Percentiles rank a stretch among this genome's conserved stretches.
Evolutionary conservation across 2,113 vertebrate genomes (phyloP).

Genomic region (Solenodon paradoxus): DNA sequence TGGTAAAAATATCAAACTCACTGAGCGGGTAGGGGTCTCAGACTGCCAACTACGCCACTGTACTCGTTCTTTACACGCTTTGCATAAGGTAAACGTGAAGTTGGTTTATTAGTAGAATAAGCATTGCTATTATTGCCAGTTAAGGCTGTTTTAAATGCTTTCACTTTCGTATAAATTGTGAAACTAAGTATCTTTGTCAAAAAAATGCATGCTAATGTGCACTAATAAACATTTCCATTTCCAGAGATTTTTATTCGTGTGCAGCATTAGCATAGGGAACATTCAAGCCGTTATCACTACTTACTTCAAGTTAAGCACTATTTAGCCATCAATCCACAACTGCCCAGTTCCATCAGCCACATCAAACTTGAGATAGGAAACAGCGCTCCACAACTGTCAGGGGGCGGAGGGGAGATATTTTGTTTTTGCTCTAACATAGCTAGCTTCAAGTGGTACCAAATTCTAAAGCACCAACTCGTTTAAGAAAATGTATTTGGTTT

Average conservation of each 20-base stretch:
- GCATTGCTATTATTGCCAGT: background rate
- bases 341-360: background rate
- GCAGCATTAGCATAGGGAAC: background rate
- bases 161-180: background rate
- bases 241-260: background rate
- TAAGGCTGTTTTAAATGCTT: background rate
- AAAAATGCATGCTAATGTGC: background rate
- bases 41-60: background rate
- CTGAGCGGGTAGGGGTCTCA: background rate
- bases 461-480: background rate
- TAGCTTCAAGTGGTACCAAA: background rate
- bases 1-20: background rate
- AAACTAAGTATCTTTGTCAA: background rate
- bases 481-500: background rate
- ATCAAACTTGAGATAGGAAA: background rate
- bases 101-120: background rate
- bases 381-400: fast-evolving
- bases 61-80: background rate
- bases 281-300: background rate
- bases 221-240: background rate
- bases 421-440: background rate
- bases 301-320: background rate
- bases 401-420: background rate
- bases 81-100: background rate
- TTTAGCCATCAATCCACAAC: background rate